Conservation (phyloP, 30 jellyfish, hydroid and myxozoan genomes). For the Turritopsis dohrnii region DNA sequence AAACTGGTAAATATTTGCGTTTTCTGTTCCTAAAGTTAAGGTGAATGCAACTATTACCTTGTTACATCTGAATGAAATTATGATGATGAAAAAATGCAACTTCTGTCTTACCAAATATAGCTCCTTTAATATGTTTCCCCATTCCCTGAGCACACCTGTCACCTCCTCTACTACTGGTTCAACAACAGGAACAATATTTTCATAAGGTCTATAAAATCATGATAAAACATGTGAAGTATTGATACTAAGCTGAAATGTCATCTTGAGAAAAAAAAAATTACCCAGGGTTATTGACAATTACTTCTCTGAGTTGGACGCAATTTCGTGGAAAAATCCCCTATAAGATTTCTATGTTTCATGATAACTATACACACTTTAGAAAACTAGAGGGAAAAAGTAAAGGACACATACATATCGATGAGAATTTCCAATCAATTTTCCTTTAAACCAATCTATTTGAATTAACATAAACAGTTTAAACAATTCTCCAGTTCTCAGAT, state of each 20-base stretch:
- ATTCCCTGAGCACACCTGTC: constrained; percentile 80
- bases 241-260: not conserved
- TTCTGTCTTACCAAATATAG: constrained; percentile 54
- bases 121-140: constrained; percentile 83
- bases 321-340: constrained; percentile 92
- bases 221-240: not conserved
- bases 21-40: constrained; percentile 46
- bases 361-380: too few relatives aligned
- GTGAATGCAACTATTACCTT: not conserved
- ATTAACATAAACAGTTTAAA: not conserved
- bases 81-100: not conserved
- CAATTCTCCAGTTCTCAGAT: too few relatives aligned
- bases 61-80: not conserved
- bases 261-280: constrained; percentile 16
- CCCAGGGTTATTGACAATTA: constrained; percentile 83
- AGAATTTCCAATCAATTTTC: constrained; percentile 37
- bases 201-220: constrained; percentile 52
- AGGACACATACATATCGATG: constrained; percentile 39
- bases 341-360: not conserved
- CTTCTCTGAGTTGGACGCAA: constrained; percentile 55
- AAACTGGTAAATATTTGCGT: constrained; percentile 57
- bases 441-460: constrained; percentile 74
- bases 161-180: constrained; percentile 87
- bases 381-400: not conserved
- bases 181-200: constrained; percentile 51